Conservation (phyloP, 2,888 invertebrate genomes). For the Caenorhabditis imperialis region DNA sequence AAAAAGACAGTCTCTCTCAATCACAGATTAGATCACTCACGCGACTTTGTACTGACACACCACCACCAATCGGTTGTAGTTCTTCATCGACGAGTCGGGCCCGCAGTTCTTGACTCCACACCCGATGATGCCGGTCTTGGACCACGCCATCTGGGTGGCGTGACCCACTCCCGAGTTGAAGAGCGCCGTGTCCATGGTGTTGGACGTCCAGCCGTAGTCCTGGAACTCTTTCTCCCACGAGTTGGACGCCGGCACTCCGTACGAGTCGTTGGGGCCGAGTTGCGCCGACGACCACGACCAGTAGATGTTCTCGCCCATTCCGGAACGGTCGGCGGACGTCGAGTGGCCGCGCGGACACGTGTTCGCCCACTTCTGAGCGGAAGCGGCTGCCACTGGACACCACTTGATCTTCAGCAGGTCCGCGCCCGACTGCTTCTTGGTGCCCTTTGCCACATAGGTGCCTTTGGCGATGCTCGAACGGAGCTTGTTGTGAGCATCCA, state of each 20-base stretch:
- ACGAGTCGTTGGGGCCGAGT: conserved; percentile 10
- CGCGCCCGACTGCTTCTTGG: conserved; percentile 6
- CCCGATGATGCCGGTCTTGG: conserved; percentile 28
- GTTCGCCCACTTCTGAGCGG: conserved; percentile 45
- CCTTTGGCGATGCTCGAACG: conserved; percentile 19
- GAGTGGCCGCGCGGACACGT: conserved; percentile 34
- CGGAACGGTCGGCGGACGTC: conserved; percentile 5
- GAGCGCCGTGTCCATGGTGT: conserved; percentile 11
- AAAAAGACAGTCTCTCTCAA: background rate
- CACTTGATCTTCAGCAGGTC: conserved; percentile 21
- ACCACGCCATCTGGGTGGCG: conserved; percentile 56
- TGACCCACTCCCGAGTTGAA: conserved; percentile 47
- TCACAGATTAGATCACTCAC: conserved; percentile 1
- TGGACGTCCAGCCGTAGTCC: conserved; percentile 43
- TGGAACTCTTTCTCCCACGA: conserved; percentile 48
- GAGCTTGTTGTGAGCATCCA: conserved; percentile 16
- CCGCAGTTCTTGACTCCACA: conserved; percentile 47
- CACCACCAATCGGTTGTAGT: conserved; percentile 13
- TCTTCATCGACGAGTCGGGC: conserved; percentile 10
- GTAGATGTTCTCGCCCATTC: conserved; percentile 44
- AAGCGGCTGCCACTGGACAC: conserved; percentile 20
- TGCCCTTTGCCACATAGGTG: conserved; percentile 25
- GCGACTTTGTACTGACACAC: conserved; percentile 27
- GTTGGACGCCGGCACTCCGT: conserved; percentile 23
- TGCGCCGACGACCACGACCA: conserved; percentile 37